Conservation (phyloP, 2,888 invertebrate genomes). For the Parelbella ahira region DNA sequence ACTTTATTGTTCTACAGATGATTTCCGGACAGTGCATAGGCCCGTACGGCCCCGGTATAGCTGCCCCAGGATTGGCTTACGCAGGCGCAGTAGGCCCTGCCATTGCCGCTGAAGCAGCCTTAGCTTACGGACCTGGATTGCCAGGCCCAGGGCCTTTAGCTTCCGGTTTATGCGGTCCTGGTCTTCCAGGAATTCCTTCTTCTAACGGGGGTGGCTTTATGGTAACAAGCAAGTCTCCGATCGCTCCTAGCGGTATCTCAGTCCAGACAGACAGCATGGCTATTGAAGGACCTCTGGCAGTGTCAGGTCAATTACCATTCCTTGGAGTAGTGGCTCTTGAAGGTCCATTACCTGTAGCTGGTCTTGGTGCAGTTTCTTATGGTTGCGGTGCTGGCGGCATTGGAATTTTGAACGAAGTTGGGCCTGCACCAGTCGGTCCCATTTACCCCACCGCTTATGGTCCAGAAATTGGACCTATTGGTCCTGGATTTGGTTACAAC, state of each 20-base stretch:
- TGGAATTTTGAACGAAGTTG: constrained; percentile 18
- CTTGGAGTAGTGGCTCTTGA: constrained; percentile 16
- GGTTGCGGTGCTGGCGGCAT: constrained; percentile 16
- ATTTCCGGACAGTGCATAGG: constrained; percentile 12
- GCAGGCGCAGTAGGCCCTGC: constrained; percentile 5
- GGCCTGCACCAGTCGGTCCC: constrained; percentile 4
- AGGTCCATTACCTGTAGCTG: constrained; percentile 14
- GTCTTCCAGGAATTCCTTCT: constrained; percentile 5
- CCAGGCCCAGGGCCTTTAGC: constrained; percentile 2
- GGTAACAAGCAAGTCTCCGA: constrained; percentile 38
- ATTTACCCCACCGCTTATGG: constrained; percentile 6
- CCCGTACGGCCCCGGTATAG: constrained; percentile 7
- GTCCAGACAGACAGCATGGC: constrained; percentile 19
- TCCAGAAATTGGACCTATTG: constrained; percentile 3
- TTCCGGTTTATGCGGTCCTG: neutral
- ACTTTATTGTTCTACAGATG: constrained; percentile 6
- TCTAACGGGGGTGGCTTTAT: constrained; percentile 32
- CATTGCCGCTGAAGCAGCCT: neutral
- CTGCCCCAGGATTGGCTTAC: neutral
- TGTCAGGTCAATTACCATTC: constrained; percentile 15
- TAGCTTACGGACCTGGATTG: constrained; percentile 9
- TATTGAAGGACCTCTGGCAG: constrained; percentile 15
- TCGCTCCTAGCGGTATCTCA: constrained; percentile 27
- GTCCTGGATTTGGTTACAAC: constrained; percentile 10
- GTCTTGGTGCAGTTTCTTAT: constrained; percentile 7